Evolutionary conservation across 1,140 invertebrate species (phyloP).

Genomic region (Musca vetustissima): DNA sequence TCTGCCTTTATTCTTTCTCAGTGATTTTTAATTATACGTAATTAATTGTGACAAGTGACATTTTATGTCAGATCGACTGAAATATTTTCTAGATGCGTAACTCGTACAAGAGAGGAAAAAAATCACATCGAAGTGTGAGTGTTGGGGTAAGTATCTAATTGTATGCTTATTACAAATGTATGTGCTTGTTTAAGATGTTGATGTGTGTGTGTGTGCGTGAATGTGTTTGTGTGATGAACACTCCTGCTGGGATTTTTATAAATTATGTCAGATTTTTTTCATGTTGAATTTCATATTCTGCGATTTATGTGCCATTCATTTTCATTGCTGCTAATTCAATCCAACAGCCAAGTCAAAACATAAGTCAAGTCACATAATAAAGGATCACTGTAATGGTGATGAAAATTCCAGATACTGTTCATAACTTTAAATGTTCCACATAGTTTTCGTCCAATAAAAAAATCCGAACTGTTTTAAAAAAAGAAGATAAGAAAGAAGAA

Average conservation of each 20-base stretch:
- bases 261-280: slow-evolving; percentile 9
- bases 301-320: neutral
- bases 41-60: slow-evolving; percentile 25
- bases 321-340: too few species aligned
- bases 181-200: too few species aligned
- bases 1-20: neutral
- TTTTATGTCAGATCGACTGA: slow-evolving; percentile 19
- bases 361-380: slow-evolving; percentile 2
- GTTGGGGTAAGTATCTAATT: too few species aligned
- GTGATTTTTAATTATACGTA: slow-evolving; percentile 13
- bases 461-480: too few species aligned
- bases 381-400: neutral
- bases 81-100: neutral
- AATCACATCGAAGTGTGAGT: too few species aligned
- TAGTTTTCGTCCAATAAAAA: too few species aligned
- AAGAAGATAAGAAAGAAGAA: too few species aligned
- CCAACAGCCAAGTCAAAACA: neutral
- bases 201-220: too few species aligned
- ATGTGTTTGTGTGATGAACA: too few species aligned
- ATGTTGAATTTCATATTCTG: neutral
- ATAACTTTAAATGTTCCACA: neutral
- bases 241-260: slow-evolving; percentile 12
- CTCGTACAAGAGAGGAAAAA: neutral
- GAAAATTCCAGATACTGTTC: neutral
- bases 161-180: too few species aligned